phyloP scores from a whole-genome alignment of 2,797 vertebrate genomes.

The Onychomys torridus region DNA sequence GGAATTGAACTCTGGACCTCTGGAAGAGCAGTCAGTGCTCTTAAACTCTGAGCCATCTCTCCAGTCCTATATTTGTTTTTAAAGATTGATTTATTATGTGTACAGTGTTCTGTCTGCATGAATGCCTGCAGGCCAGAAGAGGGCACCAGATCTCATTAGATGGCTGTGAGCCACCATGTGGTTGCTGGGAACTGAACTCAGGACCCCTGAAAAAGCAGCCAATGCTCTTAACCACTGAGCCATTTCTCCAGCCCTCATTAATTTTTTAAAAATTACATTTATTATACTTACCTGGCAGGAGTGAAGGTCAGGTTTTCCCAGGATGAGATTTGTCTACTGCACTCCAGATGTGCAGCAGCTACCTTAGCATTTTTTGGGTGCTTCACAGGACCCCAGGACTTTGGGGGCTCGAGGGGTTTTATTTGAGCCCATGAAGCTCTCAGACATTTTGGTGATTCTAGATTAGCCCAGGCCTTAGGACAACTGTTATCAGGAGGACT shows the following conservation, averaged over 20 bases:
- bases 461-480: background rate
- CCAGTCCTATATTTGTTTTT: too few species aligned
- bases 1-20: too few species aligned
- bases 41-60: too few species aligned
- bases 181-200: background rate
- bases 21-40: too few species aligned
- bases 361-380: background rate
- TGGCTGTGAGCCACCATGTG: background rate
- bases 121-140: too few species aligned
- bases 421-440: background rate
- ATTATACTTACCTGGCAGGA: background rate
- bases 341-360: background rate
- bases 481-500: background rate
- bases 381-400: background rate
- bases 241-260: background rate
- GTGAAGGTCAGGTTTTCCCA: background rate
- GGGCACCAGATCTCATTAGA: too few species aligned
- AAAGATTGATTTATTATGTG: background rate
- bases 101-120: too few species aligned
- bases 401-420: background rate
- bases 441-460: background rate
- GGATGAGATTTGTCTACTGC: too few species aligned
- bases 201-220: background rate
- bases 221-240: background rate
- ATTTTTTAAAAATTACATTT: background rate